phyloP scores from a whole-genome alignment of 2,113 vertebrate genomes.

The Cottus gobio region DNA sequence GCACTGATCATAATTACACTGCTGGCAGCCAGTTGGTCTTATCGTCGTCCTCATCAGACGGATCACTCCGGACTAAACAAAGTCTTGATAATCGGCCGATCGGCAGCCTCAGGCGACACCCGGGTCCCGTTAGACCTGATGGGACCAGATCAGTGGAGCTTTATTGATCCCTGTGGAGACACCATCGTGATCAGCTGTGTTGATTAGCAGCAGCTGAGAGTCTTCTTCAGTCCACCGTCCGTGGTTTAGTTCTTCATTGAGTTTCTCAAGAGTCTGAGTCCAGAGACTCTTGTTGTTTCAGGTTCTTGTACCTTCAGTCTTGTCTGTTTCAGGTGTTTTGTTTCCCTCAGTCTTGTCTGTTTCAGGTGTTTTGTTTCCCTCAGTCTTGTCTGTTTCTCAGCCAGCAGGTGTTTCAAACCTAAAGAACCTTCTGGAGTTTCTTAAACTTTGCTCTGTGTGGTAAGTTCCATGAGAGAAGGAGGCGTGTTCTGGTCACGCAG shows the following conservation, averaged over 20 bases:
- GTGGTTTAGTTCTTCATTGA: not conserved
- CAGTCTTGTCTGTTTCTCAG: not conserved
- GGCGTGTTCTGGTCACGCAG: slow-evolving; percentile 1
- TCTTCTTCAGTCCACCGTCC: not conserved
- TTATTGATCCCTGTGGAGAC: slow-evolving; percentile 4
- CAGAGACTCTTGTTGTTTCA: too few relatives aligned
- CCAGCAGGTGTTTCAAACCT: not conserved
- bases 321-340: not conserved
- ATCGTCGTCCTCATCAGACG: slow-evolving; percentile 6
- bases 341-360: too few relatives aligned
- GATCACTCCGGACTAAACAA: not conserved
- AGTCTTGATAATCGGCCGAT: slow-evolving; percentile 14
- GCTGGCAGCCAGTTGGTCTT: not conserved
- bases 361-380: not conserved
- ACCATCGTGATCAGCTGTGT: not conserved
- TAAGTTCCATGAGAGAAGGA: not conserved
- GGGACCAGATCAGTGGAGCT: not conserved
- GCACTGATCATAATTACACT: slow-evolving; percentile 22
- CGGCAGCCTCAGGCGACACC: not conserved
- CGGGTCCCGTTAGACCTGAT: not conserved
- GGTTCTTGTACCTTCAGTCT: not conserved
- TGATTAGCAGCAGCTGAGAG: not conserved
- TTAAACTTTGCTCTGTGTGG: not conserved
- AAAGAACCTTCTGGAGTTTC: not conserved
- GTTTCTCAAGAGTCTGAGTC: not conserved